A percentile compares a stretch with the other conserved stretches of the same genome.
phyloP scores from a whole-genome alignment of 2,888 invertebrate species.

The Ptychoptera albimana region DNA sequence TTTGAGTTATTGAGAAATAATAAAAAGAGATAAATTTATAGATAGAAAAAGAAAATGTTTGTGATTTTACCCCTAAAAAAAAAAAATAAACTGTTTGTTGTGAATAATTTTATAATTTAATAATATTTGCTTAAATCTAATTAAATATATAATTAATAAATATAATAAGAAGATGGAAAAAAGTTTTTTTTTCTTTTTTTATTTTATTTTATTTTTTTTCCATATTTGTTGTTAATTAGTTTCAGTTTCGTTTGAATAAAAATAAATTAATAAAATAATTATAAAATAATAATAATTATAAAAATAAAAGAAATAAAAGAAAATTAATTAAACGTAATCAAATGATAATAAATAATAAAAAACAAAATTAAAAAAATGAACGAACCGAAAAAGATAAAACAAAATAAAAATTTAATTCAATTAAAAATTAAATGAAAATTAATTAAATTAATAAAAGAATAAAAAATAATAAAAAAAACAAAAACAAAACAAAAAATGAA shows the following conservation, averaged over 20 bases:
- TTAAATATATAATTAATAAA: no score
- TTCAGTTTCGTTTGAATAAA: not conserved
- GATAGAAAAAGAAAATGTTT: no score
- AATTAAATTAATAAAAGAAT: not conserved
- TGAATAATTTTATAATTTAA: no score
- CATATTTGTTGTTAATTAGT: not conserved
- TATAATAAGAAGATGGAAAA: not conserved
- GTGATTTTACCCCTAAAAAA: not conserved
- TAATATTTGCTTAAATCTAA: no score
- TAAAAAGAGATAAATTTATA: not conserved
- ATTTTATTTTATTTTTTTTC: not conserved
- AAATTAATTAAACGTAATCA: not conserved
- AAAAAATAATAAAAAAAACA: constrained; percentile 4
- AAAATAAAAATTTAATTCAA: no score
- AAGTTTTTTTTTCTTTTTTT: no score
- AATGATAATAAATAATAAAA: not conserved
- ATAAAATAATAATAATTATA: not conserved
- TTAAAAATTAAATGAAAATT: no score
- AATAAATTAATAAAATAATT: not conserved
- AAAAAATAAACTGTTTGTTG: not conserved
- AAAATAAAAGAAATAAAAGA: not conserved
- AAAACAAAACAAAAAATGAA: constrained; percentile 25
- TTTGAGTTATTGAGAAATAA: not conserved
- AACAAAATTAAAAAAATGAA: not conserved
- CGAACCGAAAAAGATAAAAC: not conserved